A percentile compares a stretch with the other conserved stretches of the same genome.
Evolutionary conservation across 2,113 vertebrate genomes (phyloP).

Genomic region (Paratilapia polleni): DNA sequence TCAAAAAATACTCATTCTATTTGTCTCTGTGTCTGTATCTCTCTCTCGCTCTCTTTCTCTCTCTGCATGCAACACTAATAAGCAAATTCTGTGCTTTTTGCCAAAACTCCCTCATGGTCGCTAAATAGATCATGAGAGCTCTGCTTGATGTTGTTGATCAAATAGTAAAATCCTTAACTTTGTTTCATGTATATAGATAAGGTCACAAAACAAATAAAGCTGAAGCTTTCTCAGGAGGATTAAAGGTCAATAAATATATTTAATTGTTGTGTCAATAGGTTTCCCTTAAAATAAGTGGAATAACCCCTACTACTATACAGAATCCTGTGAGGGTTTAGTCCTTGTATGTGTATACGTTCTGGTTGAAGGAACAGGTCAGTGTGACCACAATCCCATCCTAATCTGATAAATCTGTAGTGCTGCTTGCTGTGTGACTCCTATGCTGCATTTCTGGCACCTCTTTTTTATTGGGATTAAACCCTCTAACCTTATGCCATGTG

Average conservation of each 20-base stretch:
- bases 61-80: neutral
- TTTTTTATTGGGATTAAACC: conserved; percentile 40
- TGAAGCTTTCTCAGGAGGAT: conserved; percentile 3
- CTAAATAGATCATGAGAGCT: conserved; percentile 25
- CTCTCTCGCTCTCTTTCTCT: neutral
- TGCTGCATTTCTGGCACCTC: conserved; percentile 4
- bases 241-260: conserved; percentile 32
- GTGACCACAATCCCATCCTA: conserved; percentile 49
- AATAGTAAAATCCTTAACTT: conserved; percentile 24
- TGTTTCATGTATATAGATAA: neutral
- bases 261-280: conserved; percentile 3
- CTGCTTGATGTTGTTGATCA: conserved; percentile 8
- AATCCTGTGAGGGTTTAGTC: conserved; percentile 27
- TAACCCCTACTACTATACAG: neutral
- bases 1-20: conserved; percentile 33
- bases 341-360: conserved; percentile 13
- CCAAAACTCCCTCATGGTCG: neutral
- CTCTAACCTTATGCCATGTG: conserved; percentile 15
- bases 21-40: neutral
- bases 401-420: conserved; percentile 33
- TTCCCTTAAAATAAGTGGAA: conserved; percentile 13
- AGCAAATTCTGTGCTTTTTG: neutral
- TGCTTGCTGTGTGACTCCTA: conserved; percentile 7
- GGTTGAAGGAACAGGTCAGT: conserved; percentile 49
- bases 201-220: conserved; percentile 4